Evolutionary conservation across 2,113 vertebrate species (phyloP), one percentile per base, ranked within the genome.

Genomic region (Oreotrochilus melanogaster): DNA sequence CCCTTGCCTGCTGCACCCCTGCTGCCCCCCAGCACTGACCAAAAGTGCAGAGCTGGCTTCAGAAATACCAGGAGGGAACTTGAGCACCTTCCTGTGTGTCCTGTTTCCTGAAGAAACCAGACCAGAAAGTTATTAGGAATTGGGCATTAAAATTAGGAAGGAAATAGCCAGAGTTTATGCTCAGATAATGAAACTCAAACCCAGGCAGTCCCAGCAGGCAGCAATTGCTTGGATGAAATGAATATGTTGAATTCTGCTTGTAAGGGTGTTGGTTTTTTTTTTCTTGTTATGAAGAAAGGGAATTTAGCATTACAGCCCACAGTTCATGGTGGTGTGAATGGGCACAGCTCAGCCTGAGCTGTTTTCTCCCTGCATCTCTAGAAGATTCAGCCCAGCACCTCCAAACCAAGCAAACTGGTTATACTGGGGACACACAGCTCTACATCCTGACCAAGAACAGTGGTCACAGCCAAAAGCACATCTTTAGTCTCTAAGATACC

Each of bases 391-490:
- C 51, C 53, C 31, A 12, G 9, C 3, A 15, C n/a, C 78, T 57
- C 61, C 66, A 22, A 9, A 17, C 11, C 2, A 9, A 53, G 62
- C 1, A 2, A 54, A 21, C 31, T 5, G 31, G 25, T 18, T 54
- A 6, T 11, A n/a, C 31, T 14, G 21, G 17, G 27, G 7, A 19
- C 0, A 0, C 15, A 4, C 7, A 28, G 25, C 64, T 60, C 37
- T 19, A 7, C 5, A 5, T 5, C 10, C 45, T 3, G 6, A 7
- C 24, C 28, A 21, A n/a, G 39, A n/a, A 25, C 18, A 1, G 11
- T 4, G 37, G 21, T 7, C 24, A 53, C 10, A n/a, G 22, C 3
- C 65, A 21, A 42, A 24, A 84, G 27, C 42, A 45, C 45, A 39
- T 11, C 48, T 56, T 18, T 14, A 9, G 43, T 16, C 45, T 31